phyloP scores from a whole-genome alignment of 64 coral and sea anemone genomes.

The Catalaphyllia jardinei region DNA sequence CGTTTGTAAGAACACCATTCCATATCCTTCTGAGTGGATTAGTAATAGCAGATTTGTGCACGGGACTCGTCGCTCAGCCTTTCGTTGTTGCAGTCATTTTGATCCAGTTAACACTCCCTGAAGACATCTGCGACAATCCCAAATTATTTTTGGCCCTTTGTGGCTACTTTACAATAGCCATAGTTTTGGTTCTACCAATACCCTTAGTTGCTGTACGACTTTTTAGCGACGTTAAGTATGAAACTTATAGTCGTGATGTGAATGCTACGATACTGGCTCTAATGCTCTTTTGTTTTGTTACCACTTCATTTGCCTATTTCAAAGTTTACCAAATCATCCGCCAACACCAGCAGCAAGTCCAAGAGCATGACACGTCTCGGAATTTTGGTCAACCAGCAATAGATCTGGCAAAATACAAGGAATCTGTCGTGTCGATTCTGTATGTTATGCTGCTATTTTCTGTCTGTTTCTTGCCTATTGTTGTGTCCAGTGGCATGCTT shows the following conservation, averaged over 20 bases:
- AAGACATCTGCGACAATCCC: neutral
- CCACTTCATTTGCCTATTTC: neutral
- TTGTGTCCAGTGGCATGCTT: neutral
- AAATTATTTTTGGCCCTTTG: neutral
- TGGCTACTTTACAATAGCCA: neutral
- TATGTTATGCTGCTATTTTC: neutral
- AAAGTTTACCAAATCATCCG: conserved; percentile 26
- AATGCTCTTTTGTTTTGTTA: neutral
- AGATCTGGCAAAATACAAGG: conserved; percentile 9
- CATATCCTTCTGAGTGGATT: conserved; percentile 9
- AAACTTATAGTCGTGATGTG: neutral
- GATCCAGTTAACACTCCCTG: neutral
- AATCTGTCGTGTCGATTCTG: neutral
- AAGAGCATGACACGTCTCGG: neutral
- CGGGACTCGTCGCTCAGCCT: neutral
- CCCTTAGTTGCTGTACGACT: neutral
- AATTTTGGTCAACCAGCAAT: neutral
- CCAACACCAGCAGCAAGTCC: conserved; percentile 2
- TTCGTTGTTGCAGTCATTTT: neutral
- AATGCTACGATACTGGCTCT: neutral
- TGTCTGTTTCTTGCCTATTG: neutral
- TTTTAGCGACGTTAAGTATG: neutral
- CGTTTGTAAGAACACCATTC: neutral
- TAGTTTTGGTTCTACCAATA: neutral
- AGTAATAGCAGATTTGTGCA: neutral